phyloP scores from a whole-genome alignment of 2,113 vertebrate species.

The Paralichthys olivaceus region DNA sequence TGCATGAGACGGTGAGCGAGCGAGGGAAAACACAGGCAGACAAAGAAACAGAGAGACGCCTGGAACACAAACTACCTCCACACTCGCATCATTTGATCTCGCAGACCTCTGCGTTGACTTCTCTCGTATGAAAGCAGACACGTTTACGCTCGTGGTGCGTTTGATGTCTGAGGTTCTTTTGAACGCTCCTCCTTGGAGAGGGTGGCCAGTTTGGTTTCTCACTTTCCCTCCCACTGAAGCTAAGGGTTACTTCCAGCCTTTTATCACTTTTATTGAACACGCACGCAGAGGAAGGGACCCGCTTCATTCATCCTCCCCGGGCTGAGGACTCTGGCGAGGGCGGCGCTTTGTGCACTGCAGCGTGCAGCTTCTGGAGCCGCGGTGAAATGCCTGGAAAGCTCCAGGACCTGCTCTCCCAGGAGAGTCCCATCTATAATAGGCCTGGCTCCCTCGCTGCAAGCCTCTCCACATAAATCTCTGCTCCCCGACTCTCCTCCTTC shows the following conservation, averaged over 20 bases:
- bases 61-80: conserved; percentile 66
- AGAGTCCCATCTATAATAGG: conserved; percentile 72
- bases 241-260: conserved; percentile 64
- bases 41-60: conserved; percentile 48
- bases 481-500: conserved; percentile 31
- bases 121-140: conserved; percentile 49
- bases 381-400: conserved; percentile 67
- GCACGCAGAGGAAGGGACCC: conserved; percentile 29
- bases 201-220: conserved; percentile 51
- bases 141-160: conserved; percentile 36
- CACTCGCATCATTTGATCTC: conserved; percentile 60
- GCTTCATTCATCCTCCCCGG: conserved; percentile 65
- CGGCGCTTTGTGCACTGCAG: conserved; percentile 63
- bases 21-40: conserved; percentile 56
- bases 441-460: conserved; percentile 32
- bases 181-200: conserved; percentile 64
- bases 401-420: conserved; percentile 62
- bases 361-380: conserved; percentile 33
- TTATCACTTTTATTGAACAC: conserved; percentile 73
- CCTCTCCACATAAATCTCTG: conserved; percentile 72
- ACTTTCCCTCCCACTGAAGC: conserved; percentile 39
- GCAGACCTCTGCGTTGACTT: conserved; percentile 60
- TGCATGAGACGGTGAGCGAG: conserved; percentile 47
- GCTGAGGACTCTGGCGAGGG: conserved; percentile 52
- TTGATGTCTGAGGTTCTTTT: conserved; percentile 63